Percentiles rank a stretch among this genome's conserved stretches.
Evolutionary conservation across 2,888 invertebrate species (phyloP).

Genomic region (Rotaria magnacalcarata): DNA sequence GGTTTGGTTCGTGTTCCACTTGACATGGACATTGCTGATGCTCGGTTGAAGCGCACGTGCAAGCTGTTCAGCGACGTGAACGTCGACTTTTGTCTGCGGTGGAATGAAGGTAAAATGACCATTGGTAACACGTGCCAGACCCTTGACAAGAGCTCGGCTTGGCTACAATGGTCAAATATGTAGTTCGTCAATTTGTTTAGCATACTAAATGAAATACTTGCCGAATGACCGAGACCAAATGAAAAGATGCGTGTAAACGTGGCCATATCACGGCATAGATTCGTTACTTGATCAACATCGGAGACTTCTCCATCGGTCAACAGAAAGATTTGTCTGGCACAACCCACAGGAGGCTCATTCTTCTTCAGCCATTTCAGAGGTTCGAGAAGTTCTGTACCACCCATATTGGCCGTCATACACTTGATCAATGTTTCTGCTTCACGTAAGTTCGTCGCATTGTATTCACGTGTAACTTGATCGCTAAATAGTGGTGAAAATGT

Average conservation of each 20-base stretch:
- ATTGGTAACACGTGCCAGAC: not conserved
- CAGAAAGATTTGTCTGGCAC: not conserved
- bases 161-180: not conserved
- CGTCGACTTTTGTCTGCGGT: not conserved
- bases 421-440: too few species aligned
- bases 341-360: not conserved
- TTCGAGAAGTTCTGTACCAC: too few species aligned
- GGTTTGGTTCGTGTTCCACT: not conserved
- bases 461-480: too few species aligned
- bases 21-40: not conserved
- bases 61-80: not conserved
- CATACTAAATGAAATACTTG: not conserved
- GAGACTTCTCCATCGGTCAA: slow-evolving; percentile 3
- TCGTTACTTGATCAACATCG: not conserved
- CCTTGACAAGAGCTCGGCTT: not conserved
- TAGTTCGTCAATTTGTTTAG: too few species aligned
- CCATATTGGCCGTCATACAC: too few species aligned
- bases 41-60: not conserved
- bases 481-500: too few species aligned
- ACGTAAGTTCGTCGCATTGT: too few species aligned
- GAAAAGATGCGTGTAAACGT: not conserved
- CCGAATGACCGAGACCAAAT: not conserved
- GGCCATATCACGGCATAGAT: not conserved
- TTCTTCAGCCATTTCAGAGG: too few species aligned
- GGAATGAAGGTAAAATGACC: not conserved